Conservation (phyloP, 2,113 vertebrate genomes). For the Anguilla japonica region DNA sequence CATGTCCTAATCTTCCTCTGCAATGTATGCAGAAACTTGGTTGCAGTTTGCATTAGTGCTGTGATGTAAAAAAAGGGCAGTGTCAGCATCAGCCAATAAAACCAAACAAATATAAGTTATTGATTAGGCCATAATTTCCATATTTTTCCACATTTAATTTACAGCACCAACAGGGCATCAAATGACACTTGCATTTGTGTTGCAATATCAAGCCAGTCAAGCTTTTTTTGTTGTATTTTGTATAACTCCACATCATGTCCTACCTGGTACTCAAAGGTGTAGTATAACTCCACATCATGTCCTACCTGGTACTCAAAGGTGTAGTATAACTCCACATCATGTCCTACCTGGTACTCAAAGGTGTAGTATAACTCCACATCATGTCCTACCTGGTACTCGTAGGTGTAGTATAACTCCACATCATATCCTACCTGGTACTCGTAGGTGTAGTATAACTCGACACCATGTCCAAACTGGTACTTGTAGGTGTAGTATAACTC, state of each 20-base stretch:
- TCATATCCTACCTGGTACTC: slow-evolving; percentile 89
- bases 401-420: not conserved
- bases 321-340: not conserved
- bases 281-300: not conserved
- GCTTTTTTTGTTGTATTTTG: too few relatives aligned
- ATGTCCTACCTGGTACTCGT: not conserved
- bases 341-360: not conserved
- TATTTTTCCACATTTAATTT: too few relatives aligned
- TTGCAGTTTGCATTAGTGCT: too few relatives aligned
- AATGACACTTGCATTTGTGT: too few relatives aligned
- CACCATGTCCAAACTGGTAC: not conserved
- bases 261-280: slow-evolving; percentile 91
- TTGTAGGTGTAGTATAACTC: not conserved
- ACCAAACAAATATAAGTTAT: too few relatives aligned
- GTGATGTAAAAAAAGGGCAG: too few relatives aligned
- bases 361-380: not conserved
- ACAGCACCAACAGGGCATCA: too few relatives aligned
- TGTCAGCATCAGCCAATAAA: too few relatives aligned
- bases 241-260: not conserved
- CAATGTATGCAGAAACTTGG: too few relatives aligned
- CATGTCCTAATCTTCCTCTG: too few relatives aligned
- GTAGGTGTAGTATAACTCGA: slow-evolving; percentile 50
- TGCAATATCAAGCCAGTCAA: too few relatives aligned
- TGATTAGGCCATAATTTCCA: too few relatives aligned
- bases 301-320: slow-evolving; percentile 92